Conservation (phyloP, 30 jellyfish, hydroid and myxozoan genomes). For the Turritopsis dohrnii region DNA sequence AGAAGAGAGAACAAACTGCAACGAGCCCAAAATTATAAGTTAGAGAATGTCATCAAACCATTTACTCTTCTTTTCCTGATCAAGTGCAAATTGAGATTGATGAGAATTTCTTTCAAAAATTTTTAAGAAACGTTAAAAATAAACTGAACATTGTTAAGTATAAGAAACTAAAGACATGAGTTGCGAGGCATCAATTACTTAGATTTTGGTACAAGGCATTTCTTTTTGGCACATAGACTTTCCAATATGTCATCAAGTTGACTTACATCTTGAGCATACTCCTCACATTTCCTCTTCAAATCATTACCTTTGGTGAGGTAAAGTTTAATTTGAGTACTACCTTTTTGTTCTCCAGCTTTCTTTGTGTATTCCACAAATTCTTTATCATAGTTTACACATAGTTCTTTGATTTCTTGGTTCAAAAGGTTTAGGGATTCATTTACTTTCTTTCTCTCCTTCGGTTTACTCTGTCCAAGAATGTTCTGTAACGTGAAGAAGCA, state of each 20-base stretch:
- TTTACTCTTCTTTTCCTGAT: neutral
- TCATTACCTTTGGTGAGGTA: neutral
- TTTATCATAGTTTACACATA: neutral
- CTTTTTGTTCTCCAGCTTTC: neutral
- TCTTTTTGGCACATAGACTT: conserved; percentile 30
- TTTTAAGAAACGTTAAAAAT: neutral
- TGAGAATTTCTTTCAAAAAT: neutral
- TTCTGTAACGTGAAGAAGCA: neutral
- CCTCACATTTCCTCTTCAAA: conserved; percentile 26
- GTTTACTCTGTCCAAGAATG: neutral
- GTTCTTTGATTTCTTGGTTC: neutral
- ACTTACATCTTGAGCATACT: conserved; percentile 53
- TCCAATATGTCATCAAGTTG: conserved; percentile 70
- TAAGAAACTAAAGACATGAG: neutral
- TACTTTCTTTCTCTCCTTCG: neutral
- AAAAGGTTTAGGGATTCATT: neutral
- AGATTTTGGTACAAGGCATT: neutral
- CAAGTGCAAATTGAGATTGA: neutral
- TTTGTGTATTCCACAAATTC: neutral
- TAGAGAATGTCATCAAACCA: neutral
- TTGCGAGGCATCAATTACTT: neutral
- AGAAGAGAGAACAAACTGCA: neutral
- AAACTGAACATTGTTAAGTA: neutral
- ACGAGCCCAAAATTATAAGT: neutral
- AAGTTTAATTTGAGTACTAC: neutral